Evolutionary conservation across 2,113 vertebrate genomes (phyloP).

Genomic region (Gallinago paraguaiae): DNA sequence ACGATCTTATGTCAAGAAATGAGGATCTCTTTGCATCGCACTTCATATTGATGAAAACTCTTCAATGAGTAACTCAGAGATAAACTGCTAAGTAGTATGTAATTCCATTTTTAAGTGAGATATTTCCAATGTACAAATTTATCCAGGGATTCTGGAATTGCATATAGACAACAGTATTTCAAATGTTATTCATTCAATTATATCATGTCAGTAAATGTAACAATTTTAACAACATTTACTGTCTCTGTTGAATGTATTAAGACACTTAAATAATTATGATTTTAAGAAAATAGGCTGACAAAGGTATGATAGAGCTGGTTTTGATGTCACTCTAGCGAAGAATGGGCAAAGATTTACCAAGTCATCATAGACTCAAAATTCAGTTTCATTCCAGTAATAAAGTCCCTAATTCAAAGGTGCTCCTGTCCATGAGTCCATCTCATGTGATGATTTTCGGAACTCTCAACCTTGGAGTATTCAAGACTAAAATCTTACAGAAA

Average conservation of each 20-base stretch:
- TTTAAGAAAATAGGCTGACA: background rate
- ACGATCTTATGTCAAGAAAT: background rate
- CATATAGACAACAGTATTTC: background rate
- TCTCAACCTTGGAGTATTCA: background rate
- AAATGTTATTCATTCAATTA: background rate
- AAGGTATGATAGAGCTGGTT: background rate
- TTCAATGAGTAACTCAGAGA: background rate
- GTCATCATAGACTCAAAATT: background rate
- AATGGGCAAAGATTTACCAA: background rate
- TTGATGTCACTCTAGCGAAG: background rate
- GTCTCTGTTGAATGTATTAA: background rate
- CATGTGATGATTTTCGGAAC: background rate
- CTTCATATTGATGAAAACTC: background rate
- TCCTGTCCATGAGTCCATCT: background rate
- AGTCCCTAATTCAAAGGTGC: background rate
- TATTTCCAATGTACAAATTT: background rate
- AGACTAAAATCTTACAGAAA: background rate
- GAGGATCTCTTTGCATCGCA: background rate
- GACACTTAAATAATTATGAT: background rate
- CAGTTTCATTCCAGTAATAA: background rate
- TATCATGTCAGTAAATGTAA: background rate
- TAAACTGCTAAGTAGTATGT: background rate
- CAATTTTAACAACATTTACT: background rate
- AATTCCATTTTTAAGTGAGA: background rate
- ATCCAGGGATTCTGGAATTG: background rate